Conservation (phyloP, 2,888 invertebrate species). For the Rhopalosiphum nymphaeae region DNA sequence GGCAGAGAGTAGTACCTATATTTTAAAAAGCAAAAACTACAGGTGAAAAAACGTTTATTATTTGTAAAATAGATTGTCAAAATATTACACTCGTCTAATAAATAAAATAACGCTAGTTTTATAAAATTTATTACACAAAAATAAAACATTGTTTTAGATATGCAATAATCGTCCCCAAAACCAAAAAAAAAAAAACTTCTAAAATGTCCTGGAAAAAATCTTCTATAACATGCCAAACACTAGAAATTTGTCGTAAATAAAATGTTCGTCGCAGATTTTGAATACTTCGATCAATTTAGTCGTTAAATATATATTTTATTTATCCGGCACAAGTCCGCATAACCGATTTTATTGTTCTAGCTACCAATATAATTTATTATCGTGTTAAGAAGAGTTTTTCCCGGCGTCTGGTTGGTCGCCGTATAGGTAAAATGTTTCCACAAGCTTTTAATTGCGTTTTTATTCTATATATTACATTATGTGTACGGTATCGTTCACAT, state of each 20-base stretch:
- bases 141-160: not conserved
- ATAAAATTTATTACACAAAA: not conserved
- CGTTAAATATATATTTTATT: not conserved
- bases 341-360: not conserved
- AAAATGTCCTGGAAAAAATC: not conserved
- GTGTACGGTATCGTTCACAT: not conserved
- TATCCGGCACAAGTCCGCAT: not conserved
- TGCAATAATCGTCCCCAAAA: accelerated
- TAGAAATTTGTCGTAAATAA: too few species aligned
- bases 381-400: not conserved
- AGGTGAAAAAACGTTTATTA: not conserved
- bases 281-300: not conserved
- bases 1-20: not conserved
- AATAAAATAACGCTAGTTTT: not conserved
- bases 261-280: not conserved
- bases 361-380: not conserved
- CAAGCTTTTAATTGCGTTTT: not conserved
- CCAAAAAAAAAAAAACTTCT: not conserved
- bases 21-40: not conserved
- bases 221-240: not conserved
- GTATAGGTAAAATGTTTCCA: not conserved
- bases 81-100: not conserved
- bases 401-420: not conserved
- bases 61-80: not conserved
- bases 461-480: not conserved